Evolutionary conservation across 2,797 vertebrate species (phyloP), one percentile per base, ranked within the genome.

Genomic region (Oceanodroma leucorhoa): DNA sequence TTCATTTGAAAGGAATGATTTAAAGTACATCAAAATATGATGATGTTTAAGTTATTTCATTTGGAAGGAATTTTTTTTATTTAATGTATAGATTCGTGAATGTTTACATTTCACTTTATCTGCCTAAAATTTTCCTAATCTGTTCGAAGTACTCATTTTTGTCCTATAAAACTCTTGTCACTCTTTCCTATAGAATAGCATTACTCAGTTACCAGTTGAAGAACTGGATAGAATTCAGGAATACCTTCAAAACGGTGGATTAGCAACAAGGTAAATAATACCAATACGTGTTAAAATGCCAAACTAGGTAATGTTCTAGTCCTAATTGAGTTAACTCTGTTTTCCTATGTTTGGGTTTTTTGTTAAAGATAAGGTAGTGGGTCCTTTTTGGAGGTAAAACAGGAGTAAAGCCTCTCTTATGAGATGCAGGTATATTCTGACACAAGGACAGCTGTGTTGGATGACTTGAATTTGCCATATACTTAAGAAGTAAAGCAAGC

Each of bases 141-240:
- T 36, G 7, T 48, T 83, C 15, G 3, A 61, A 70, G 14, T 78
- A 26, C 19, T 20, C 20, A 4, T 26, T 23, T 48, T 36, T 72
- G 24, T 65, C 15, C 9, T 53, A 2, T 73, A 58, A 82, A 87
- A 62, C 43, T 40, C 61, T 79, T 83, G 40, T 88, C 61, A 22
- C 80, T 96, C n/a, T 97, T 82, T 88, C 3, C 2, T 98, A 54
- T 87, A 99, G 99, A 99, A 99, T 97, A 99, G 99, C 90, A 94
- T 98, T 90, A 98, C 99, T 85, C 99, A 99, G 97, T 97, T 99
- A 69, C 99, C 99, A 24, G 94, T 98, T 91, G 99, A 99, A 95
- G 99, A 99, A 88, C 96, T 99, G 86, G 98, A 98, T 95, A 98
- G 99, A 96, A 99, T 99, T 97, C 99, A 99, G 97, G 98, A 99